Conservation (phyloP, 2,797 vertebrate species). For the Limosa lapponica region DNA sequence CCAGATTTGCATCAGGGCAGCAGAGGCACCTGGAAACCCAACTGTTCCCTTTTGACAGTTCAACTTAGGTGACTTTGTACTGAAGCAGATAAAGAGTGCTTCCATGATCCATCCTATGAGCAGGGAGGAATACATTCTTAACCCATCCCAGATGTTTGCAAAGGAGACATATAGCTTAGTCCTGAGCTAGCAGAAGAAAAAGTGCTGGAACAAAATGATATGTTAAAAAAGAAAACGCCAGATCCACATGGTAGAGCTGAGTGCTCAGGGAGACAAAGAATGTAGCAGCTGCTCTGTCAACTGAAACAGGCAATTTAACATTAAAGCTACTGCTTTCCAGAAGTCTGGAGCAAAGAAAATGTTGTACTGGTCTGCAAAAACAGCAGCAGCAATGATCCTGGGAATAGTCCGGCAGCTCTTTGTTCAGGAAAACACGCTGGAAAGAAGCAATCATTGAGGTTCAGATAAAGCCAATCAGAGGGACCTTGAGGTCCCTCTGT, state of each 20-base stretch:
- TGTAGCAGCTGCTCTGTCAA: slow-evolving; percentile 56
- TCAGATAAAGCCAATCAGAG: neutral
- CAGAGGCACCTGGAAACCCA: neutral
- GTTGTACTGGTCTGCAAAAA: slow-evolving; percentile 1
- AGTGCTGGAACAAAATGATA: slow-evolving; percentile 19
- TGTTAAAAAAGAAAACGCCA: neutral
- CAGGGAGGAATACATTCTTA: neutral
- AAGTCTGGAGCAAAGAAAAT: slow-evolving; percentile 28
- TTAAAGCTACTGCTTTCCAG: slow-evolving; percentile 49
- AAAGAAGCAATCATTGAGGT: neutral
- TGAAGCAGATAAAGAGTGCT: neutral
- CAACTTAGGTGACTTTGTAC: neutral
- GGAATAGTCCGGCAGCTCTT: neutral
- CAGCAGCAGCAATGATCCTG: neutral
- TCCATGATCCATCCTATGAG: neutral
- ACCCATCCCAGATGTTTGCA: slow-evolving; percentile 45
- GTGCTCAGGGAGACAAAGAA: slow-evolving; percentile 38
- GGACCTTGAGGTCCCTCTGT: neutral
- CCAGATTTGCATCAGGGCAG: neutral
- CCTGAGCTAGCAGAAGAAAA: slow-evolving; percentile 11
- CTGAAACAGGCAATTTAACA: slow-evolving; percentile 36
- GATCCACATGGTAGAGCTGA: slow-evolving; percentile 33
- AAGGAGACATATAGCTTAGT: neutral
- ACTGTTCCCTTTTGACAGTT: neutral
- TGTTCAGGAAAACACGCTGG: neutral